Conservation (phyloP, 1,140 invertebrate genomes). For the Ceratosolen solmsi region DNA sequence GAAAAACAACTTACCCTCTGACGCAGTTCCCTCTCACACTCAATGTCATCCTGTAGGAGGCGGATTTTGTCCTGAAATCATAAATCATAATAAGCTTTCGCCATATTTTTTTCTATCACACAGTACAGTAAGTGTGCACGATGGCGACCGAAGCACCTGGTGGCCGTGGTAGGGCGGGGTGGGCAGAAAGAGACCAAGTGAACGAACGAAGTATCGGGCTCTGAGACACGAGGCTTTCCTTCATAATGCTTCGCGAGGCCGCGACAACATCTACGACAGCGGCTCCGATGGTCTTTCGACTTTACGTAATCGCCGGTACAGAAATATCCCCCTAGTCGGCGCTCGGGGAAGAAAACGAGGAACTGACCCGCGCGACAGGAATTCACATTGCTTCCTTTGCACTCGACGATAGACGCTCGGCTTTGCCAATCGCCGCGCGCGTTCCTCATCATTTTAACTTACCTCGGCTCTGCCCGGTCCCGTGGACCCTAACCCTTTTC, state of each 20-base stretch:
- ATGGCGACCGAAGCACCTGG: too few relatives aligned
- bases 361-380: slow-evolving; percentile 41
- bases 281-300: slow-evolving; percentile 46
- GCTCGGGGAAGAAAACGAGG: slow-evolving; percentile 9
- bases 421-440: slow-evolving; percentile 8
- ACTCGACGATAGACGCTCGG: slow-evolving; percentile 22
- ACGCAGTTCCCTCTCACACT: slow-evolving; percentile 96
- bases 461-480: background rate
- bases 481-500: slow-evolving; percentile 44
- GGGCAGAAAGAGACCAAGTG: too few relatives aligned
- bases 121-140: too few relatives aligned
- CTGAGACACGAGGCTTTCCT: background rate
- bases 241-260: slow-evolving; percentile 35
- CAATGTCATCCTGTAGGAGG: slow-evolving; percentile 96
- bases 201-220: background rate
- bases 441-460: too few relatives aligned
- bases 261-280: slow-evolving; percentile 14
- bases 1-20: slow-evolving; percentile 88
- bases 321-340: slow-evolving; percentile 27
- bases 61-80: slow-evolving; percentile 96
- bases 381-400: slow-evolving; percentile 25
- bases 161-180: too few relatives aligned
- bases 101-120: too few relatives aligned
- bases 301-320: slow-evolving; percentile 59
- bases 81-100: slow-evolving; percentile 35